phyloP scores from a whole-genome alignment of 2,113 vertebrate species.

The Parus major region DNA sequence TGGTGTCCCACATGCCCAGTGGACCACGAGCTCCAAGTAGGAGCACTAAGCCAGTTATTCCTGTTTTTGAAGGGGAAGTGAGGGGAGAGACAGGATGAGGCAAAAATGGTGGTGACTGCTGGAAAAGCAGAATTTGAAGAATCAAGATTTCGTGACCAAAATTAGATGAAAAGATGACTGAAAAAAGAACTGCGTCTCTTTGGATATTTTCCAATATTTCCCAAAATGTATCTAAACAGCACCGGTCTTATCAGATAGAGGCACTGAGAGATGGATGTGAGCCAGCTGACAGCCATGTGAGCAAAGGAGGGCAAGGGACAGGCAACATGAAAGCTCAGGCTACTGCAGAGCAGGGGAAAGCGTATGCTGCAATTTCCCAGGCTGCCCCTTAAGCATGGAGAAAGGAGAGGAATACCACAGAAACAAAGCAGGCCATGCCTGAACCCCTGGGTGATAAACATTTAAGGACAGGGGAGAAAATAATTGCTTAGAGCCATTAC shows the following conservation, averaged over 20 bases:
- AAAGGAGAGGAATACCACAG: background rate
- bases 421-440: background rate
- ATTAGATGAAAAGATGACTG: background rate
- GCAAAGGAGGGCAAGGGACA: background rate
- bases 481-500: background rate
- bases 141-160: background rate
- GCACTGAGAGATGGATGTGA: background rate
- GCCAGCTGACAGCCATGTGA: background rate
- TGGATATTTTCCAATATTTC: background rate
- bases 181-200: background rate
- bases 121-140: constrained; percentile 20
- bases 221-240: background rate
- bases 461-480: background rate
- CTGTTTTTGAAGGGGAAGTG: constrained; percentile 39
- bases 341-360: background rate
- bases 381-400: background rate
- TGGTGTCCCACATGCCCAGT: background rate
- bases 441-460: background rate
- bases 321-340: background rate
- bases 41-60: constrained; percentile 37
- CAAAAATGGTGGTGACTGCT: background rate
- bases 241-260: background rate
- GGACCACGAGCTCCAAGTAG: background rate
- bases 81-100: background rate
- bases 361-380: background rate